phyloP scores from a whole-genome alignment of 2,113 vertebrate genomes.

The Strix aluco region DNA sequence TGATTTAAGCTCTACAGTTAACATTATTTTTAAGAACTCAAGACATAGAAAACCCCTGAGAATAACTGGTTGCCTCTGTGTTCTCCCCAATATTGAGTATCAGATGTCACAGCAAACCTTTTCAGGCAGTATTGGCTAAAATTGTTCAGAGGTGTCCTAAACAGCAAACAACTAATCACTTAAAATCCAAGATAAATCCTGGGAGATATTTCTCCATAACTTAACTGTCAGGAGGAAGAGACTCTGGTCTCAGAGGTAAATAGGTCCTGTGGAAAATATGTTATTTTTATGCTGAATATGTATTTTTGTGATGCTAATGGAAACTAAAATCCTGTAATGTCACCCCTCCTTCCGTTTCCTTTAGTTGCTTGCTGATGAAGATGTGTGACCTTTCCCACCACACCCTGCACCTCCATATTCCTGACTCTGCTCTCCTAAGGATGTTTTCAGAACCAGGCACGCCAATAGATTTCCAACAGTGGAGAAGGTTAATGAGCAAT shows the following conservation, averaged over 20 bases:
- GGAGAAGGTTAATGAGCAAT: constrained; percentile 13
- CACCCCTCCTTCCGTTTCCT: background rate
- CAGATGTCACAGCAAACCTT: background rate
- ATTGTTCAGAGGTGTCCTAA: background rate
- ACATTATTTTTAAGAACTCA: constrained; percentile 26
- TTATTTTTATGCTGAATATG: background rate
- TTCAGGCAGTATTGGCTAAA: background rate
- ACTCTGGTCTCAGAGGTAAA: background rate
- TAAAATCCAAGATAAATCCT: background rate
- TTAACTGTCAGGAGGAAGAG: background rate
- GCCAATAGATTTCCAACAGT: background rate
- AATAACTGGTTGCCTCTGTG: background rate
- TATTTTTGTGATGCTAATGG: background rate
- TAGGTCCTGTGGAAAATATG: background rate
- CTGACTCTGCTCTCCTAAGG: background rate
- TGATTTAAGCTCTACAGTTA: constrained; percentile 15
- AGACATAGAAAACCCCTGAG: background rate
- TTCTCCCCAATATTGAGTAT: background rate
- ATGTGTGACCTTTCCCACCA: background rate
- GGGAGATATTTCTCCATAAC: background rate
- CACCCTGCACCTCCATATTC: constrained; percentile 4
- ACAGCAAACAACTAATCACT: background rate
- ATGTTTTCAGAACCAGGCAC: background rate
- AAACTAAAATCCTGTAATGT: background rate
- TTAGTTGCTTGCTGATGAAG: background rate